phyloP scores from a whole-genome alignment of 1,140 invertebrate species.

The Idris sp. region DNA sequence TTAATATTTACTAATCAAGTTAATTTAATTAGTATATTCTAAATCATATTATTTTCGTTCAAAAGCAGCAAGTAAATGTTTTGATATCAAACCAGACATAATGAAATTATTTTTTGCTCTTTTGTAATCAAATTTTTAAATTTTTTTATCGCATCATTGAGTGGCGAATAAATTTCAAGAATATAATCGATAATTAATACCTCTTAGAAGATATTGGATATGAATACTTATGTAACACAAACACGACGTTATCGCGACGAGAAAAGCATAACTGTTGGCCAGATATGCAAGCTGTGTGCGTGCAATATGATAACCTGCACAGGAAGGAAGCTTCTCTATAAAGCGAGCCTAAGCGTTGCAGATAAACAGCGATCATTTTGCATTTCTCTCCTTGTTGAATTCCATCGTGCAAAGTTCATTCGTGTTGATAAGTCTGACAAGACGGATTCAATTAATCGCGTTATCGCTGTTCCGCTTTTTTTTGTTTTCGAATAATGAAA shows the following conservation, averaged over 20 bases:
- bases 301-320: conserved; percentile 57
- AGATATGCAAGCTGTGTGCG: conserved; percentile 38
- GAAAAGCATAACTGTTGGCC: conserved; percentile 32
- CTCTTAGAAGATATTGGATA: conserved; percentile 34
- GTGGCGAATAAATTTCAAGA: conserved; percentile 31
- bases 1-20: too few species aligned
- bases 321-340: conserved; percentile 58
- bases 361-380: conserved; percentile 60
- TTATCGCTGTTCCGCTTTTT: conserved; percentile 38
- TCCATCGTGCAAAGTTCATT: conserved; percentile 56
- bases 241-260: conserved; percentile 39
- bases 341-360: conserved; percentile 41
- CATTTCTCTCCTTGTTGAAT: conserved; percentile 57
- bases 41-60: too few species aligned
- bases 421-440: conserved; percentile 45
- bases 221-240: conserved; percentile 16
- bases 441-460: conserved; percentile 55
- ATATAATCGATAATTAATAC: conserved; percentile 49
- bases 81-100: too few species aligned
- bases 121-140: too few species aligned
- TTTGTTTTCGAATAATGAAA: conserved; percentile 16
- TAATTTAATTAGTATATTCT: too few species aligned
- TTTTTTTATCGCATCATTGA: neutral
- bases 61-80: too few species aligned
- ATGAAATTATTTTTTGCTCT: too few species aligned